Evolutionary conservation across 2,113 vertebrate species (phyloP).

Genomic region (Glaucidium brasilianum): DNA sequence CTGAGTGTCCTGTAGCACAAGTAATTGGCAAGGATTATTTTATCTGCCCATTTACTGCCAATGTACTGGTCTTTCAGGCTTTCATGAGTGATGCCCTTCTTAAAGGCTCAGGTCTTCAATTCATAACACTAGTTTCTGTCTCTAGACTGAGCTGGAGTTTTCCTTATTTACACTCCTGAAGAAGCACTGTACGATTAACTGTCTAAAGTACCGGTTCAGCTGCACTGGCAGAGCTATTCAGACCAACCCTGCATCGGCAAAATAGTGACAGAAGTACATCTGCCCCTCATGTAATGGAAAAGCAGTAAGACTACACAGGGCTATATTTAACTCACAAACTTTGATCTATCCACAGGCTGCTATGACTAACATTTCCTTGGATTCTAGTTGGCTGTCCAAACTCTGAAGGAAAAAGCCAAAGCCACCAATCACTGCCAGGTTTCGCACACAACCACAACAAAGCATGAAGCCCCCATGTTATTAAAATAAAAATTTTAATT

Average conservation of each 20-base stretch:
- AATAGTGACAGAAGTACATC: neutral
- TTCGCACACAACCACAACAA: neutral
- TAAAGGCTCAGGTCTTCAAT: neutral
- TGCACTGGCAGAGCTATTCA: neutral
- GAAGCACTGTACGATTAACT: neutral
- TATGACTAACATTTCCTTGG: neutral
- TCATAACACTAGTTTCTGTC: neutral
- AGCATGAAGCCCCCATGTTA: neutral
- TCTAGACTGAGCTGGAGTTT: neutral
- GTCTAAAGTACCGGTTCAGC: neutral
- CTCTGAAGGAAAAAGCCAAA: neutral
- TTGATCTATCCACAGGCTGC: neutral
- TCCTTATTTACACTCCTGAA: neutral
- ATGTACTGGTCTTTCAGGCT: neutral
- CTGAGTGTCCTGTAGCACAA: neutral
- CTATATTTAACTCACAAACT: neutral
- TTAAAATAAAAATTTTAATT: neutral
- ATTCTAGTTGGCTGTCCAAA: neutral
- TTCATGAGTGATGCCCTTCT: neutral
- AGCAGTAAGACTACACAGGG: fast-evolving
- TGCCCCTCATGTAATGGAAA: neutral
- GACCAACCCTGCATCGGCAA: neutral
- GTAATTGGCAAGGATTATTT: neutral
- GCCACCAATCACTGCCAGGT: neutral
- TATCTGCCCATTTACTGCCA: neutral